phyloP scores from a whole-genome alignment of 1,140 invertebrate species.

The Drosophila ironensis region DNA sequence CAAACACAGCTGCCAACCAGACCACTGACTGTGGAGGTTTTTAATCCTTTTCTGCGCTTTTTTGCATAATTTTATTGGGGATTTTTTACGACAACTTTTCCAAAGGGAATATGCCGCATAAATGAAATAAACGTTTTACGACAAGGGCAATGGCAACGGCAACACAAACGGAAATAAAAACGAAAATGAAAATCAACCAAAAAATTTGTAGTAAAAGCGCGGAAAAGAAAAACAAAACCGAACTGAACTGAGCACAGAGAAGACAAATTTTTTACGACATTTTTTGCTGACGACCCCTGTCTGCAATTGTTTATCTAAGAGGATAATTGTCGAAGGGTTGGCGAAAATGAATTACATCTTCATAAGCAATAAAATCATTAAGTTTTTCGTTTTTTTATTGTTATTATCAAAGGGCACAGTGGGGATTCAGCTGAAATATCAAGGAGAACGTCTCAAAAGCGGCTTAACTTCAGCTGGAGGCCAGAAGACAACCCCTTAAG shows the following conservation, averaged over 20 bases:
- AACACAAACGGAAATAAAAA: constrained; percentile 40
- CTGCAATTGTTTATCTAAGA: constrained; percentile 76
- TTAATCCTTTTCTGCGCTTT: constrained; percentile 63
- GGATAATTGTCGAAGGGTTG: constrained; percentile 74
- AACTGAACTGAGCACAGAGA: constrained; percentile 19
- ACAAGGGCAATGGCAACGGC: too few species aligned
- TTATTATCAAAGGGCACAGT: constrained; percentile 44
- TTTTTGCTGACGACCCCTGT: constrained; percentile 34
- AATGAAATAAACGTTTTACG: constrained; percentile 79
- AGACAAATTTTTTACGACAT: constrained; percentile 48
- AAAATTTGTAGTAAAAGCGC: constrained; percentile 58
- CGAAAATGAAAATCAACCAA: constrained; percentile 29
- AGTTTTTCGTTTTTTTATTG: constrained; percentile 52
- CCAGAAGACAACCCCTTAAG: constrained; percentile 3
- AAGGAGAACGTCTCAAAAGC: constrained; percentile 34
- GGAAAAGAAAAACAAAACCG: constrained; percentile 69
- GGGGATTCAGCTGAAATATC: background rate
- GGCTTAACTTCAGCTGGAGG: constrained; percentile 17
- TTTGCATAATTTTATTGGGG: constrained; percentile 71
- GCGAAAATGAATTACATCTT: constrained; percentile 73
- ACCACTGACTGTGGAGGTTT: constrained; percentile 53
- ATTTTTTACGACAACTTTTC: constrained; percentile 63
- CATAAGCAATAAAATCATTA: constrained; percentile 80
- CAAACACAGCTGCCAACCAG: constrained; percentile 50
- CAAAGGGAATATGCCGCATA: constrained; percentile 73